Conservation (phyloP, 2,888 invertebrate species). For the Heliconius aoede region DNA sequence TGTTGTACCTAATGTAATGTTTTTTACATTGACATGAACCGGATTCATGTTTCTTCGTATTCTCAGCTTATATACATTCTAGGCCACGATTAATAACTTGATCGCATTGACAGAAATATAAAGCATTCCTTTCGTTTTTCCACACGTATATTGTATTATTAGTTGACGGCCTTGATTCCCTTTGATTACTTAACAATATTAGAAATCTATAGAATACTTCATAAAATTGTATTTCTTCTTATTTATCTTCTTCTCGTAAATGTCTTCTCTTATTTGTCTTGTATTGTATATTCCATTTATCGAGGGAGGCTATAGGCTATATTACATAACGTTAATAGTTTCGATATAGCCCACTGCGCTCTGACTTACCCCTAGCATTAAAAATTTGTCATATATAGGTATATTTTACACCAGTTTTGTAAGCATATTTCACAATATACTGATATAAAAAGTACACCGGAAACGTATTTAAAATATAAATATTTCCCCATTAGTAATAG, state of each 20-base stretch:
- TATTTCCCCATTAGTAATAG: too few relatives aligned
- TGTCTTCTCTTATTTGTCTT: too few relatives aligned
- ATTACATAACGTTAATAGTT: too few relatives aligned
- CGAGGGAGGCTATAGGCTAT: too few relatives aligned
- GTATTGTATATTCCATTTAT: too few relatives aligned
- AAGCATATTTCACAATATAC: too few relatives aligned
- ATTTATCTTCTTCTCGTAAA: neutral
- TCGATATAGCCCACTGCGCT: too few relatives aligned
- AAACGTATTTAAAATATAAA: too few relatives aligned
- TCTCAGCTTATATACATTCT: constrained; percentile 36
- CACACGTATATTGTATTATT: constrained; percentile 26
- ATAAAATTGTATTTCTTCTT: neutral
- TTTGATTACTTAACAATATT: neutral
- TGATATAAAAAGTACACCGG: too few relatives aligned
- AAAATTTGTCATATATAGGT: too few relatives aligned
- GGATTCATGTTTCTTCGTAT: constrained; percentile 22
- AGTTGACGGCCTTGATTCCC: constrained; percentile 34
- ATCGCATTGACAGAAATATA: constrained; percentile 46
- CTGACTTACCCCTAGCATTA: too few relatives aligned
- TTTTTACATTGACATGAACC: constrained; percentile 27
- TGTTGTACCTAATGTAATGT: constrained; percentile 23
- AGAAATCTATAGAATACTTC: neutral
- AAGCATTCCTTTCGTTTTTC: constrained; percentile 49
- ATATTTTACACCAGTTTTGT: too few relatives aligned
- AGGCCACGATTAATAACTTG: constrained; percentile 43